These are phyloP conservation scores for Acanthosoma haemorrhoidale DNA, from an alignment of 2,888 invertebrate genomes.

Conservation along the genomic window DNA sequence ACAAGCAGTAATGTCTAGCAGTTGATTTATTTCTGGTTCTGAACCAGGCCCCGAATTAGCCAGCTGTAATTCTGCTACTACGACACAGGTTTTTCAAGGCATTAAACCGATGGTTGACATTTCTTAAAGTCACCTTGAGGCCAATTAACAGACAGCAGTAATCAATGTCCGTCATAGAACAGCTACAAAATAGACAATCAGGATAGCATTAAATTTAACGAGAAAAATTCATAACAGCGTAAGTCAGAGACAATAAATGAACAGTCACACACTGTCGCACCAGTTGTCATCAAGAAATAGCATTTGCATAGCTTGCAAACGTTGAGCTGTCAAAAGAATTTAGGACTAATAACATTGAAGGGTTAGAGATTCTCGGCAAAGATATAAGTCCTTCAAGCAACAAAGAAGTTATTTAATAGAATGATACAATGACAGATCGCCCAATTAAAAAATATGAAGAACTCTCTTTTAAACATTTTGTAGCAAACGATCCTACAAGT, in stretches of 20 bases:
- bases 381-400: background rate
- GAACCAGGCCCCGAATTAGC: too few species aligned
- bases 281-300: slow-evolving; percentile 35
- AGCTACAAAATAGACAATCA: slow-evolving; percentile 38
- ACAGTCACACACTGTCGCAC: slow-evolving; percentile 38
- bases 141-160: slow-evolving; percentile 12
- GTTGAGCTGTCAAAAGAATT: background rate
- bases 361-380: background rate
- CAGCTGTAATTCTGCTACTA: too few species aligned
- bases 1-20: too few species aligned
- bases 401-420: background rate
- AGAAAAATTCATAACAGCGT: slow-evolving; percentile 36
- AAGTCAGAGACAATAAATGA: slow-evolving; percentile 36
- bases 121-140: too few species aligned
- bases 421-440: background rate
- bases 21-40: too few species aligned
- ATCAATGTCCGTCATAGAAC: slow-evolving; percentile 35
- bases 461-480: background rate
- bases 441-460: background rate
- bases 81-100: too few species aligned
- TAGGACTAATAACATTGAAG: background rate
- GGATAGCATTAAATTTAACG: slow-evolving; percentile 35
- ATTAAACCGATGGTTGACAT: too few species aligned
- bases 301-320: background rate
- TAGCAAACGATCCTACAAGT: background rate